Conservation (phyloP, 2,797 vertebrate genomes). For the Coilia nasus region DNA sequence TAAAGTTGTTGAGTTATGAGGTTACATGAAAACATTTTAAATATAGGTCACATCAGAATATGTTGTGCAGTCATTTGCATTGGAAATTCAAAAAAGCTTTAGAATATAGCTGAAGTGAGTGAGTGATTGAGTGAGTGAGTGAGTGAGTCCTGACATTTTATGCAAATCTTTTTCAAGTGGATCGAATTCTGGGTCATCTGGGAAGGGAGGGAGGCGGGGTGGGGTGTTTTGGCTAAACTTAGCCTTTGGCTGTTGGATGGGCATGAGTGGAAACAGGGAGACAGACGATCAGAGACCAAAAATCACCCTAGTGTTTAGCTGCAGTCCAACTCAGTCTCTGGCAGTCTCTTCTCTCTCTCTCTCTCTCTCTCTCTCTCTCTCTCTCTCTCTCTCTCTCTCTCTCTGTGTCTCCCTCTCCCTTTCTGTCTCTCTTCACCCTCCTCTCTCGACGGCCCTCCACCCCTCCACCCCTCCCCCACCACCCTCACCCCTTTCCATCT, state of each 20-base stretch:
- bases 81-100: no score
- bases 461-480: neutral
- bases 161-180: constrained; percentile 2
- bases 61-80: no score
- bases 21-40: no score
- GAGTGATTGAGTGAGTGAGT: neutral
- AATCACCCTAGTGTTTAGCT: constrained; percentile 73
- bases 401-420: neutral
- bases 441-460: neutral
- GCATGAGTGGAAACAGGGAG: neutral
- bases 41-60: no score
- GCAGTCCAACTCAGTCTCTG: neutral
- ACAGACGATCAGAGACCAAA: constrained; percentile 32
- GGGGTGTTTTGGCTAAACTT: constrained; percentile 68
- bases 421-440: neutral
- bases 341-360: neutral
- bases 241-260: neutral
- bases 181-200: constrained; percentile 36
- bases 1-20: no score
- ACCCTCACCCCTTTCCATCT: constrained; percentile 26
- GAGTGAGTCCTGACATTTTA: neutral
- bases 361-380: neutral
- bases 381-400: neutral
- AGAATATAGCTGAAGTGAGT: no score
- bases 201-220: constrained; percentile 58